phyloP scores from a whole-genome alignment of 2,113 vertebrate species.

The Mesocricetus auratus region DNA sequence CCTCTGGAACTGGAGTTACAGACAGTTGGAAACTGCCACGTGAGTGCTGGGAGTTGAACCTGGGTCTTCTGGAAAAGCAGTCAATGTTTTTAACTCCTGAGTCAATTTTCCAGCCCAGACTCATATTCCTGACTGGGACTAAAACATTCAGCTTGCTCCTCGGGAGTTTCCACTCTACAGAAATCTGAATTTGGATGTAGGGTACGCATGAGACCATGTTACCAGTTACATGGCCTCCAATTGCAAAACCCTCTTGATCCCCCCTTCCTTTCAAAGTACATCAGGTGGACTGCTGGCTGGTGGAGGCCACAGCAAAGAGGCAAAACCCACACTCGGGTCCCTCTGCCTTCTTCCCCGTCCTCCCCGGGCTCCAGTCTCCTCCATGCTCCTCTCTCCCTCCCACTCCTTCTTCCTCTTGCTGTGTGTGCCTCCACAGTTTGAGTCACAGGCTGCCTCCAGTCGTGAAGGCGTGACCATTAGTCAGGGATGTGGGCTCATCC shows the following conservation, averaged over 20 bases:
- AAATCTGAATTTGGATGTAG: background rate
- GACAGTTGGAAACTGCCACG: background rate
- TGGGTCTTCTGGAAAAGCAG: background rate
- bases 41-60: background rate
- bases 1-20: background rate
- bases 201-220: background rate
- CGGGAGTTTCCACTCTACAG: background rate
- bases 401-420: constrained; percentile 54
- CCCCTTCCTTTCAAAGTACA: background rate
- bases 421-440: constrained; percentile 72
- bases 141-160: constrained; percentile 48
- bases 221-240: background rate
- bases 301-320: background rate
- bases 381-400: constrained; percentile 10
- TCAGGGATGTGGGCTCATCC: constrained; percentile 62
- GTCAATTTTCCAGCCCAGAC: background rate
- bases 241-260: background rate
- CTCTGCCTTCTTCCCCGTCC: background rate
- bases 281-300: background rate
- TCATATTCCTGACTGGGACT: constrained; percentile 15
- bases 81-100: background rate
- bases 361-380: background rate
- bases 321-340: background rate
- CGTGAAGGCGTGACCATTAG: constrained; percentile 67
- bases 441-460: constrained; percentile 66